These are phyloP conservation scores for Aporophyla lueneburgensis DNA, from an alignment of 2,888 invertebrate species.

Conservation along the genomic window DNA sequence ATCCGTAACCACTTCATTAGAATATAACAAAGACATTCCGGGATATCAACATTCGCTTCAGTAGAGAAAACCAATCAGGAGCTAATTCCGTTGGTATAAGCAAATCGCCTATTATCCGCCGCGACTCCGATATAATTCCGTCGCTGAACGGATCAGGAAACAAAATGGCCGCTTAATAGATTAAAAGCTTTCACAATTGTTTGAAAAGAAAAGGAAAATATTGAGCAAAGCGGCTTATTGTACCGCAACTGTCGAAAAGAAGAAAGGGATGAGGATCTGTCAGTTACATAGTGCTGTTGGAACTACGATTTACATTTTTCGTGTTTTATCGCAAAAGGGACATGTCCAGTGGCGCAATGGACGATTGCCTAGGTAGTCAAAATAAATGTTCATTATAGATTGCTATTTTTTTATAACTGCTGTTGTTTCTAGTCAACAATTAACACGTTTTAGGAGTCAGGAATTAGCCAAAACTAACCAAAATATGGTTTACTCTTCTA, in stretches of 20 bases:
- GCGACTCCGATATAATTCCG: conserved; percentile 39
- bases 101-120: conserved; percentile 47
- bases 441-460: too few relatives aligned
- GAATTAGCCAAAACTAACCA: too few relatives aligned
- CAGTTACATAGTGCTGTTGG: conserved; percentile 11
- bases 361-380: too few relatives aligned
- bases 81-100: conserved; percentile 40
- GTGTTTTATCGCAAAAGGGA: background rate
- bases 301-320: background rate
- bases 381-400: too few relatives aligned
- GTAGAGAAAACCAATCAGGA: conserved; percentile 45
- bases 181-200: conserved; percentile 52
- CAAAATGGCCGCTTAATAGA: conserved; percentile 51
- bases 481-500: too few relatives aligned
- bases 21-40: conserved; percentile 41
- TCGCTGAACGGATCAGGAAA: conserved; percentile 38
- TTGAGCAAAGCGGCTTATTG: conserved; percentile 33
- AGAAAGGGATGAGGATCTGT: conserved; percentile 10
- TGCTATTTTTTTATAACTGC: too few relatives aligned
- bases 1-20: conserved; percentile 36
- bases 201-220: conserved; percentile 41
- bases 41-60: conserved; percentile 31
- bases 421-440: too few relatives aligned
- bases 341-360: too few relatives aligned
- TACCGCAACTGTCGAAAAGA: background rate